A percentile compares a stretch with the other conserved stretches of the same genome.
These are phyloP conservation scores for Lamellibrachia satsuma DNA, from an alignment of 2,888 invertebrate species.

Conservation along the genomic window DNA sequence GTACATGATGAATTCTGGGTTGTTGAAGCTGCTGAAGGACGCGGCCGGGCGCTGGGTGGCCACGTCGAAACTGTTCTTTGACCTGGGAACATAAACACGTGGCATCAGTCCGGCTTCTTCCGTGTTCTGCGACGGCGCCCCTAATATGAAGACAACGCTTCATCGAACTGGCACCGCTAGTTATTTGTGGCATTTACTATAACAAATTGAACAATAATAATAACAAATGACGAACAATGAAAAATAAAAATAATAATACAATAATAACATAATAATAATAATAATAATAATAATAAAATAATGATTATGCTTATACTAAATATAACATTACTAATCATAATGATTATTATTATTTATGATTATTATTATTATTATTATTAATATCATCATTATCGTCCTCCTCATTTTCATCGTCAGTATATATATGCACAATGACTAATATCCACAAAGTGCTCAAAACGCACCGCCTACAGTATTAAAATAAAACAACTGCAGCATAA, in stretches of 20 bases:
- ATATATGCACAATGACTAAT: neutral
- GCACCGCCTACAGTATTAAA: neutral
- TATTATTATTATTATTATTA: no score
- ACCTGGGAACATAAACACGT: neutral
- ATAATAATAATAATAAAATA: neutral
- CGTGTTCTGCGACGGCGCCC: neutral
- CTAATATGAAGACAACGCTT: neutral
- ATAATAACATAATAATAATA: neutral
- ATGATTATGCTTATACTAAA: no score
- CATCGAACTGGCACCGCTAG: neutral
- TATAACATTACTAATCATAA: neutral
- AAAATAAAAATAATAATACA: neutral
- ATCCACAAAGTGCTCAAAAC: neutral
- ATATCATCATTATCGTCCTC: no score
- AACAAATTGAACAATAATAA: no score
- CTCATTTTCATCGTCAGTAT: neutral
- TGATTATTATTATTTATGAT: neutral
- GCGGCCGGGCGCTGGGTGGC: neutral
- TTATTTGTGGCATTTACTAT: neutral
- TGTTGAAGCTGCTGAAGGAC: conserved; percentile 10
- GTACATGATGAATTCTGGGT: conserved; percentile 13
- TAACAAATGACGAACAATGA: no score
- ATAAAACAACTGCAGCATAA: neutral
- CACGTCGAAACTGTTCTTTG: neutral
- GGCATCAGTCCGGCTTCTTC: neutral